Conservation (phyloP, 2,888 invertebrate species). For the Papilio elwesi region DNA sequence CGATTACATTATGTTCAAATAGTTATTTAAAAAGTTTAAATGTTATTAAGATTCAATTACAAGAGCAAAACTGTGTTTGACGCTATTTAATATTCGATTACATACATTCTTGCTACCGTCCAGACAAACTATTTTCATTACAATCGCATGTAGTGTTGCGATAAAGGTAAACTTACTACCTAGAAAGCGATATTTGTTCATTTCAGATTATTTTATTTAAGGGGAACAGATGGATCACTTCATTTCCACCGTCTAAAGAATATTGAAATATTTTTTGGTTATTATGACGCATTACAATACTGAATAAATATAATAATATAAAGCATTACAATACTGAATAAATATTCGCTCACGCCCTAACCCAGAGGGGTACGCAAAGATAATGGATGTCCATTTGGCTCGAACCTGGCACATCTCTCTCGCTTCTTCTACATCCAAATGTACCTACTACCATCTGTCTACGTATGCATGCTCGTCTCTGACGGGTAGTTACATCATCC, state of each 20-base stretch:
- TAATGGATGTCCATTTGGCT: too few species aligned
- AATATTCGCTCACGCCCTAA: too few species aligned
- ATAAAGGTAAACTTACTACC: slow-evolving; percentile 11
- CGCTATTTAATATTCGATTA: background rate
- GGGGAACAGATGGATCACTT: background rate
- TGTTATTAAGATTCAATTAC: background rate
- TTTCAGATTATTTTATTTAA: slow-evolving; percentile 3
- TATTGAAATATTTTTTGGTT: background rate
- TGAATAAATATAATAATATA: too few species aligned
- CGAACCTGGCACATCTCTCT: too few species aligned
- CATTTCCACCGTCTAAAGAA: background rate
- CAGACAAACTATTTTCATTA: slow-evolving; percentile 20
- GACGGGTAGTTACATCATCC: too few species aligned
- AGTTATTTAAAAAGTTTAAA: background rate
- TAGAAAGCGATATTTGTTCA: slow-evolving; percentile 15
- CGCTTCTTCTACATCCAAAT: too few species aligned
- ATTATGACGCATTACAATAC: background rate
- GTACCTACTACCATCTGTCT: too few species aligned
- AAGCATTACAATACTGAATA: too few species aligned
- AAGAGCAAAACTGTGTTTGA: background rate
- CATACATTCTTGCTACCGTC: slow-evolving; percentile 2
- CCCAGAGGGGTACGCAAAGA: too few species aligned
- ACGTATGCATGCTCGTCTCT: too few species aligned
- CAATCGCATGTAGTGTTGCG: slow-evolving; percentile 18
- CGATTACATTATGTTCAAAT: too few species aligned